Percentiles rank a stretch among this genome's conserved stretches.
phyloP scores from a whole-genome alignment of 2,797 vertebrate genomes.

The Petrocephalus schoutedeni region DNA sequence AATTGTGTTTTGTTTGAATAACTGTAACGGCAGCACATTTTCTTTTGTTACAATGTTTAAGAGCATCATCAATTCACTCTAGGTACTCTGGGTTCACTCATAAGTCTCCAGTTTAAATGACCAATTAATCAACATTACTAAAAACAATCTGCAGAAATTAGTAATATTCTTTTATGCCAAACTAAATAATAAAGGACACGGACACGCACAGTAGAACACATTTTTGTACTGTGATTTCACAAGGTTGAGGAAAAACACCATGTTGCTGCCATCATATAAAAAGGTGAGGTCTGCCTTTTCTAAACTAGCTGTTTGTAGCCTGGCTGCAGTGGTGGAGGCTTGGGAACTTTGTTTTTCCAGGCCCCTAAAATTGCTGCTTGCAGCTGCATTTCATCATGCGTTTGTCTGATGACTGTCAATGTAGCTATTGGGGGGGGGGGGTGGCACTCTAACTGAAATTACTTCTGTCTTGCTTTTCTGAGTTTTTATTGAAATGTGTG shows the following conservation, averaged over 20 bases:
- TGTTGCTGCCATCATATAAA: neutral
- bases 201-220: neutral
- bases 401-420: constrained; percentile 9
- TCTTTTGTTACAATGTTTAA: neutral
- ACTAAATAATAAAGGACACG: neutral
- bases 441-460: no score
- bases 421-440: neutral
- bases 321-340: neutral
- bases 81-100: neutral
- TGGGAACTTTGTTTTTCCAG: neutral
- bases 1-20: neutral
- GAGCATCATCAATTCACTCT: neutral
- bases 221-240: neutral
- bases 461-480: no score
- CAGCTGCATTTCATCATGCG: constrained; percentile 7
- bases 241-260: neutral
- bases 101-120: neutral
- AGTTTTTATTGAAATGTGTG: no score
- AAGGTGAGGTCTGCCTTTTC: neutral
- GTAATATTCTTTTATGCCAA: neutral
- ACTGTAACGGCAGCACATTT: neutral
- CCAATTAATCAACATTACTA: neutral
- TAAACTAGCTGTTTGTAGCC: neutral
- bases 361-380: neutral
- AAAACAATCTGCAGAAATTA: neutral